These are phyloP conservation scores for Furcifer pardalis DNA, from an alignment of 2,797 vertebrate species.

Conservation along the genomic window DNA sequence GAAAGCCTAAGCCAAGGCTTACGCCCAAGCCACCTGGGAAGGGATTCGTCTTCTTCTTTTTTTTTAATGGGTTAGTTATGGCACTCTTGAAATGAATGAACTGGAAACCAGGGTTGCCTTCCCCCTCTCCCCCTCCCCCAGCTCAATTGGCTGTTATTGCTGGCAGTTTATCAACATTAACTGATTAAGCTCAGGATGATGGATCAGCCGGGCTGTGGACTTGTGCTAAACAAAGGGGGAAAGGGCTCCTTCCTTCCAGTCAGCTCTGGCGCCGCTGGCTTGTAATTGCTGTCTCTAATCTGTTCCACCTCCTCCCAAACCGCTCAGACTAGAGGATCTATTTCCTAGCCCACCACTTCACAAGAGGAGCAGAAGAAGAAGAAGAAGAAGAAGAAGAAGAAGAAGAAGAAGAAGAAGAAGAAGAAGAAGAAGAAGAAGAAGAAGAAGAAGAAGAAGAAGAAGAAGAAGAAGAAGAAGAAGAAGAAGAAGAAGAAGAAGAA, in stretches of 20 bases:
- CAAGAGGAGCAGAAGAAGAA: constrained; percentile 21
- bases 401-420: no score
- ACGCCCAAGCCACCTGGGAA: constrained; percentile 45
- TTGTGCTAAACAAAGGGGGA: constrained; percentile 11
- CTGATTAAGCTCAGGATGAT: constrained; percentile 78
- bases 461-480: no score
- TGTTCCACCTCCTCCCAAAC: constrained; percentile 5
- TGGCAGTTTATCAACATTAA: constrained; percentile 81
- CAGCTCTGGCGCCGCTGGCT: constrained; percentile 42
- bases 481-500: neutral
- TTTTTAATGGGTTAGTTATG: constrained; percentile 60
- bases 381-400: no score
- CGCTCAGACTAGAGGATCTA: constrained; percentile 51
- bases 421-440: no score
- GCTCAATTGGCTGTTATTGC: constrained; percentile 79
- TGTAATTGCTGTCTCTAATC: constrained; percentile 50
- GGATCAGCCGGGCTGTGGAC: constrained; percentile 63
- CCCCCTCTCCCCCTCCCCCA: neutral
- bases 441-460: no score
- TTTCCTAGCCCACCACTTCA: constrained; percentile 53
- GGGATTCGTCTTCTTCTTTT: constrained; percentile 43
- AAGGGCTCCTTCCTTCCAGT: constrained; percentile 27
- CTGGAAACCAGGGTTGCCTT: constrained; percentile 50
- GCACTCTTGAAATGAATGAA: constrained; percentile 75
- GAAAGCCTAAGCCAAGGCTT: constrained; percentile 52